phyloP scores from a whole-genome alignment of 2,113 vertebrate species.

The Cricetomys ansorgei region DNA sequence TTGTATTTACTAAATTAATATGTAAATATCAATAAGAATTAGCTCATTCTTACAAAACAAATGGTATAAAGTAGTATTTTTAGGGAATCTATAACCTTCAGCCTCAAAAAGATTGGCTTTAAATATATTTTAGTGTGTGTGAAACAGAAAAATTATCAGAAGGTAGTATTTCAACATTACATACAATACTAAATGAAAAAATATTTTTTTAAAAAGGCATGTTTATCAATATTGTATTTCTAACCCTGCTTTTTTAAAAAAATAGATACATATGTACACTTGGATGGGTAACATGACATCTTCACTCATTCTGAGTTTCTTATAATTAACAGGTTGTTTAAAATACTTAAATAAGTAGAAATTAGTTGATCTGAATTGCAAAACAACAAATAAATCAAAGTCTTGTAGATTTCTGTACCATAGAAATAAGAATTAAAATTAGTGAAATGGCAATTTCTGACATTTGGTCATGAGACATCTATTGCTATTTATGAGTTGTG shows the following conservation, averaged over 20 bases:
- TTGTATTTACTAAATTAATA: constrained; percentile 76
- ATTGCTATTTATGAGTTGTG: constrained; percentile 4
- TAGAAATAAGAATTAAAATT: constrained; percentile 55
- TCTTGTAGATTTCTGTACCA: constrained; percentile 74
- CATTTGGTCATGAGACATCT: constrained; percentile 58
- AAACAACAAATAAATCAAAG: constrained; percentile 72
- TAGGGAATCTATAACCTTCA: constrained; percentile 63
- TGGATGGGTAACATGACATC: constrained; percentile 58
- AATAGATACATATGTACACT: constrained; percentile 76
- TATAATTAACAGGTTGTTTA: constrained; percentile 74
- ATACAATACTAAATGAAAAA: constrained; percentile 82
- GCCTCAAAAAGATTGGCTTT: constrained; percentile 67
- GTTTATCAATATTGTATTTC: constrained; percentile 72
- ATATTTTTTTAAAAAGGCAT: constrained; percentile 66
- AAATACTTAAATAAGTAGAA: constrained; percentile 69
- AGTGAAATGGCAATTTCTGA: constrained; percentile 55
- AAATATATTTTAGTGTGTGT: constrained; percentile 51
- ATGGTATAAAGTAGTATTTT: constrained; percentile 75
- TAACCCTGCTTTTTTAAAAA: constrained; percentile 66
- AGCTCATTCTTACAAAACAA: constrained; percentile 71
- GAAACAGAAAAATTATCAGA: constrained; percentile 81
- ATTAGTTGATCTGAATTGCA: constrained; percentile 69
- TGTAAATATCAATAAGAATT: constrained; percentile 80
- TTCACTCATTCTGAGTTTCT: constrained; percentile 73
- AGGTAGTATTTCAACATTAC: constrained; percentile 82